Conservation (phyloP, 2,113 vertebrate genomes). For the Cavia porcellus region DNA sequence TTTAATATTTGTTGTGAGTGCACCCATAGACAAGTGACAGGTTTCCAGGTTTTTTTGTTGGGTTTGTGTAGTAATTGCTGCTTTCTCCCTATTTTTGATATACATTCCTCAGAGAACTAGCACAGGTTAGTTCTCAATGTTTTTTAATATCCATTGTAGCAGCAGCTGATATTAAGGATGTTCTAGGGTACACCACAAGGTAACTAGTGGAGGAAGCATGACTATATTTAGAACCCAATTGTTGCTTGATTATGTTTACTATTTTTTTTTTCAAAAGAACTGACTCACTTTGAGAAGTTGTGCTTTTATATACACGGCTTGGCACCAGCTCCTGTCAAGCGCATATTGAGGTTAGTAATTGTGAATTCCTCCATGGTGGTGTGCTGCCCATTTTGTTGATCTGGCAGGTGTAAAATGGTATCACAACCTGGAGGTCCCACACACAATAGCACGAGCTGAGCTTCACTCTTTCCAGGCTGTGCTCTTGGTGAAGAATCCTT, state of each 20-base stretch:
- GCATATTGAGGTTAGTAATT: conserved; percentile 52
- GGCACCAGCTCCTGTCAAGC: conserved; percentile 29
- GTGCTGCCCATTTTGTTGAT: conserved; percentile 20
- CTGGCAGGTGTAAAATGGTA: not conserved
- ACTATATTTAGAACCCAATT: conserved; percentile 57
- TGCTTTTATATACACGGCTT: conserved; percentile 54
- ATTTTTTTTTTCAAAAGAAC: conserved; percentile 9
- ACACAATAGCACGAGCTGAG: not conserved
- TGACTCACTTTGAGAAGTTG: conserved; percentile 65
- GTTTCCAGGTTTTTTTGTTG: conserved; percentile 71
- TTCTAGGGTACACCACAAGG: conserved; percentile 64
- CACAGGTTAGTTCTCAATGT: conserved; percentile 72
- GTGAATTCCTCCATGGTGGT: conserved; percentile 34
- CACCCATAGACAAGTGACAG: conserved; percentile 76
- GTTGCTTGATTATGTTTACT: conserved; percentile 34
- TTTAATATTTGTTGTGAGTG: not conserved
- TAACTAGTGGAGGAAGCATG: conserved; percentile 40
- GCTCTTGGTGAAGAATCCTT: not conserved
- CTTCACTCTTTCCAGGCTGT: not conserved
- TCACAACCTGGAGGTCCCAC: not conserved
- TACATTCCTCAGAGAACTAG: conserved; percentile 72
- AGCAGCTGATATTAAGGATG: conserved; percentile 62
- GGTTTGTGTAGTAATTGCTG: conserved; percentile 71
- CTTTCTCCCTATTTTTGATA: conserved; percentile 76
- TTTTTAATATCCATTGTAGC: conserved; percentile 72